These are phyloP conservation scores for Styela plicata DNA, from an alignment of 23 tunicate genomes.

Conservation along the genomic window DNA sequence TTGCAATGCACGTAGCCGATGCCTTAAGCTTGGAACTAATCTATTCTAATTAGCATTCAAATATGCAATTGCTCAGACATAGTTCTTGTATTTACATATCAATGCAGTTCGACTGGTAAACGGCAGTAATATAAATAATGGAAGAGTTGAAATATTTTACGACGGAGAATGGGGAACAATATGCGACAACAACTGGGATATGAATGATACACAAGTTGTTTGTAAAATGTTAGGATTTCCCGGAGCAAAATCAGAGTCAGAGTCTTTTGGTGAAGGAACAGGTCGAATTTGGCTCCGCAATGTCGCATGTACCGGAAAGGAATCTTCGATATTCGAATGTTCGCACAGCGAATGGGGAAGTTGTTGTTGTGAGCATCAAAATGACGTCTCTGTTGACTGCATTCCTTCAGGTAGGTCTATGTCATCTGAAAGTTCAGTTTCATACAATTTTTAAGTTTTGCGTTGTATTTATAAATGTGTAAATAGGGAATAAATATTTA, in stretches of 20 bases:
- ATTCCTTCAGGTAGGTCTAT: background rate
- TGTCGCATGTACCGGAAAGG: conserved; percentile 44
- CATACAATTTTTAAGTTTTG: too few relatives aligned
- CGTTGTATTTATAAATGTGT: too few relatives aligned
- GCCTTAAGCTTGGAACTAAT: too few relatives aligned
- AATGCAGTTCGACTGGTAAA: background rate
- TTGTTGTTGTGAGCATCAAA: conserved; percentile 21
- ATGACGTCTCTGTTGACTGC: conserved; percentile 43
- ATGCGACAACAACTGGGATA: conserved; percentile 51
- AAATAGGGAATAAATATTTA: too few relatives aligned
- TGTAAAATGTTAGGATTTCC: conserved; percentile 32
- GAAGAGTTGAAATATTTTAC: conserved; percentile 44
- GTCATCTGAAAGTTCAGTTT: background rate
- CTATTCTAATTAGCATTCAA: too few relatives aligned
- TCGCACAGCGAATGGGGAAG: conserved; percentile 33
- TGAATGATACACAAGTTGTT: conserved; percentile 17
- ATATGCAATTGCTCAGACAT: too few relatives aligned
- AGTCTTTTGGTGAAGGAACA: conserved; percentile 14
- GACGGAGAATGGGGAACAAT: conserved; percentile 54
- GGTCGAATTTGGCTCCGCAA: conserved; percentile 38
- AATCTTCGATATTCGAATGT: conserved; percentile 28
- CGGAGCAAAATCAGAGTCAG: background rate
- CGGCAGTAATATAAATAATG: background rate
- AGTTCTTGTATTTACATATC: too few relatives aligned
- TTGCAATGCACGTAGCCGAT: too few relatives aligned